Conservation (phyloP, 2,113 vertebrate genomes). For the Vanacampus margaritifer region DNA sequence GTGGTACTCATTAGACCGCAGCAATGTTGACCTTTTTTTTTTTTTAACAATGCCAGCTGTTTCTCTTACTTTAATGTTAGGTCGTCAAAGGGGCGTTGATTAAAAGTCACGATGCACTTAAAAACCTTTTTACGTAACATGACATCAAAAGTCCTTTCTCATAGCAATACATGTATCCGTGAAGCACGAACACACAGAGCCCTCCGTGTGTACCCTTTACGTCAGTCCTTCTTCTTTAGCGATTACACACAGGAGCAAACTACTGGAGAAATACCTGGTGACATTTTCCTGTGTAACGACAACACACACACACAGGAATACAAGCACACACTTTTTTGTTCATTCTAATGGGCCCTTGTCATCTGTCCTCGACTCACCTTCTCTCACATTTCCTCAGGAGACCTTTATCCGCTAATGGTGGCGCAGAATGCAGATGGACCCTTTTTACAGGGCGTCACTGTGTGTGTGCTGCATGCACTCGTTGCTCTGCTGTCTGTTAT, state of each 20-base stretch:
- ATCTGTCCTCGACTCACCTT: background rate
- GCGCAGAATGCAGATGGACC: slow-evolving; percentile 12
- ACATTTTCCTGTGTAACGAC: slow-evolving; percentile 6
- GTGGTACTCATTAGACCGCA: background rate
- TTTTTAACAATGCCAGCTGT: background rate
- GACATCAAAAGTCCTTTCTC: background rate
- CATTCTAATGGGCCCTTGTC: slow-evolving; percentile 9
- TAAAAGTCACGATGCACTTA: background rate
- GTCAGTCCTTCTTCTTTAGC: background rate
- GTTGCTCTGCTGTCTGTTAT: slow-evolving; percentile 17
- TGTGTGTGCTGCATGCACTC: background rate
- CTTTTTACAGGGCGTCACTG: slow-evolving; percentile 5
- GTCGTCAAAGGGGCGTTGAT: background rate
- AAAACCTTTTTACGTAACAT: background rate
- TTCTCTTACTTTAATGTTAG: background rate
- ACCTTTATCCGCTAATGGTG: background rate
- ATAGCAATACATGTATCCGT: slow-evolving; percentile 1
- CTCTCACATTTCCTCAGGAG: slow-evolving; percentile 3
- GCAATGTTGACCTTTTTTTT: background rate
- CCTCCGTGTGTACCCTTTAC: background rate
- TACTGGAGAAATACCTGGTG: slow-evolving; percentile 1
- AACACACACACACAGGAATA: background rate
- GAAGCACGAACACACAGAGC: background rate
- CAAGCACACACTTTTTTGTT: slow-evolving; percentile 14
- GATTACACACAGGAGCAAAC: slow-evolving; percentile 1